phyloP scores from a whole-genome alignment of 2,797 vertebrate species.

The Enteromius thamalakanensis region DNA sequence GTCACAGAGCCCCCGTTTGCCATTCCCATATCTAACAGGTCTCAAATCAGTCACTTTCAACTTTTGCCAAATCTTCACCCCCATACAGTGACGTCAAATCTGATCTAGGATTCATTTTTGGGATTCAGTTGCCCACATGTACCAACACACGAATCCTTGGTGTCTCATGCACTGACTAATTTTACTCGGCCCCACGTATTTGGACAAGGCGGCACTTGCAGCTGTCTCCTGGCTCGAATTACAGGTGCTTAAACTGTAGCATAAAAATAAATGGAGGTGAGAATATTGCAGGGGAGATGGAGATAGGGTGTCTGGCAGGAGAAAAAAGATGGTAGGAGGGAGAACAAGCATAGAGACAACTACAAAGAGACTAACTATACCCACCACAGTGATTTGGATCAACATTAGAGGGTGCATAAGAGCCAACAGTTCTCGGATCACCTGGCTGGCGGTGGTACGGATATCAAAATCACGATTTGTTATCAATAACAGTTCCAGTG shows the following conservation, averaged over 20 bases:
- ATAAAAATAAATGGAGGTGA: conserved; percentile 64
- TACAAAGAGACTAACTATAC: conserved; percentile 40
- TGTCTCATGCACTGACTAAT: conserved; percentile 55
- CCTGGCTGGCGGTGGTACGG: conserved; percentile 20
- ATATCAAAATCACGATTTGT: conserved; percentile 47
- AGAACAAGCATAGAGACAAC: conserved; percentile 42
- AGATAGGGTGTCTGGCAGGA: conserved; percentile 35
- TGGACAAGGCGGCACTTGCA: conserved; percentile 59
- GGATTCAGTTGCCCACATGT: not conserved
- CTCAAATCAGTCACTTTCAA: conserved; percentile 17
- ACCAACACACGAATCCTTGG: not conserved
- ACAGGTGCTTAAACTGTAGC: conserved; percentile 47
- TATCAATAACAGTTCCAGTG: conserved; percentile 33
- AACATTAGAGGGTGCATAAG: conserved; percentile 43
- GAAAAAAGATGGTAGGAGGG: conserved; percentile 27
- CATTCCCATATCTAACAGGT: conserved; percentile 13
- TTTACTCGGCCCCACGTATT: conserved; percentile 61
- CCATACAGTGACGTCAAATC: not conserved
- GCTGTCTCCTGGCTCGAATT: conserved; percentile 63
- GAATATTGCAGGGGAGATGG: conserved; percentile 39
- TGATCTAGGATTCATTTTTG: conserved; percentile 19
- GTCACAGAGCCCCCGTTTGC: not conserved
- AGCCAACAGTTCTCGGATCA: conserved; percentile 40
- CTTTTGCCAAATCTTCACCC: not conserved
- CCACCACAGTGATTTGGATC: conserved; percentile 43